These are phyloP conservation scores for Thaleichthys pacificus DNA, from an alignment of 2,797 vertebrate genomes.

Conservation along the genomic window DNA sequence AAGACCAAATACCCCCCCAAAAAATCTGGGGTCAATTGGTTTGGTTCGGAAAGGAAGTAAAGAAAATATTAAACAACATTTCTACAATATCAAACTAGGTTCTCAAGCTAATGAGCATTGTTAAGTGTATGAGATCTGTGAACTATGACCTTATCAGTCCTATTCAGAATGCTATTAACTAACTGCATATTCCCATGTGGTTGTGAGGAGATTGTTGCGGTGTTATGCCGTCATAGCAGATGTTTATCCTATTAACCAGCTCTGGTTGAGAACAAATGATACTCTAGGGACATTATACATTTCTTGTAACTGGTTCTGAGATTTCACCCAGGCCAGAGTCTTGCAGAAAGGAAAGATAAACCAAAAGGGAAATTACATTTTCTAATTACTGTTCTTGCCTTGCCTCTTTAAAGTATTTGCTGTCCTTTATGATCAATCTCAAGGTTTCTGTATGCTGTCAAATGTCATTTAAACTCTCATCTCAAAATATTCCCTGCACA, in stretches of 20 bases:
- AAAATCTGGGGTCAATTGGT: no score
- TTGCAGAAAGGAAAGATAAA: background rate
- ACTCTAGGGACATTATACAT: background rate
- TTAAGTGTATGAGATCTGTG: no score
- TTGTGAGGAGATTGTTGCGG: background rate
- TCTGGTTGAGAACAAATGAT: background rate
- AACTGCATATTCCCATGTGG: background rate
- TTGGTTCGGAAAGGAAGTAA: no score
- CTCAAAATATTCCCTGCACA: no score
- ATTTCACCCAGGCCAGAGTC: background rate
- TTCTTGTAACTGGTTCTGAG: constrained; percentile 1
- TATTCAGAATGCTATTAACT: no score
- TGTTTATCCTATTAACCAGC: background rate
- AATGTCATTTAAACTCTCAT: background rate
- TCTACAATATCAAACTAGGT: no score
- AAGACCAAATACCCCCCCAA: no score
- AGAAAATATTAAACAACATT: no score
- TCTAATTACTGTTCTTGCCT: background rate
- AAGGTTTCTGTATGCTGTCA: background rate
- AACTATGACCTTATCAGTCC: no score
- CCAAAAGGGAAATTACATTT: background rate
- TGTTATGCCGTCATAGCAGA: background rate
- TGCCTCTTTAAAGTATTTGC: background rate
- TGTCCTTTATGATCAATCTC: background rate
- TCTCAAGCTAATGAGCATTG: no score